Evolutionary conservation across 37 sponge, comb jelly and placozoan species (phyloP).

Genomic region (Halisarca cf. caerulea): DNA sequence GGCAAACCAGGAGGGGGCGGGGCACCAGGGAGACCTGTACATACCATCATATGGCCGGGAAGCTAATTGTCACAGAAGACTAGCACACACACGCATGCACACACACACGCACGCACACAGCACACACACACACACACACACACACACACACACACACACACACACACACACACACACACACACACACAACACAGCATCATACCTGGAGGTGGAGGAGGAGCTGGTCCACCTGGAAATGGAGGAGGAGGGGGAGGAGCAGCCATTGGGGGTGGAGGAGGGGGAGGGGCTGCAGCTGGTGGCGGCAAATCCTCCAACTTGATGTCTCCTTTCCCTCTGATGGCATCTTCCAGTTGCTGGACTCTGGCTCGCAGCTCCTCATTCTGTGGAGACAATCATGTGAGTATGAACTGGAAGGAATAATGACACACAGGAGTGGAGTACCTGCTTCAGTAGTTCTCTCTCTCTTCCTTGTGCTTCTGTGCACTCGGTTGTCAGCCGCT

Average conservation of each 20-base stretch:
- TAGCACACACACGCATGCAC: no score
- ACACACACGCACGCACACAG: no score
- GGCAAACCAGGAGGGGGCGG: conserved; percentile 24
- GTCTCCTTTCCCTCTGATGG: conserved; percentile 31
- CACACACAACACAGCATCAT: not conserved
- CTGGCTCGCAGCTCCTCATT: conserved; percentile 22
- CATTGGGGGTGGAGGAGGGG: conserved; percentile 41
- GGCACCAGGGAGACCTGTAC: conserved; percentile 25
- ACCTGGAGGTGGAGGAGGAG: conserved; percentile 40
- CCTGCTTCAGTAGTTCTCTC: not conserved
- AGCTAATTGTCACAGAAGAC: not conserved
- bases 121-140: no score
- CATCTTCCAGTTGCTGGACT: conserved; percentile 34
- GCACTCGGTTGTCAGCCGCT: not conserved
- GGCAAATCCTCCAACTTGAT: conserved; percentile 52
- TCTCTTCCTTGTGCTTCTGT: conserved; percentile 9
- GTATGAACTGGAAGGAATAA: not conserved
- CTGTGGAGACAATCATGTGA: not conserved
- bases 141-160: no score
- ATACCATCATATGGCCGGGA: not conserved
- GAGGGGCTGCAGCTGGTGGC: not conserved
- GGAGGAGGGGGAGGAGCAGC: conserved; percentile 49
- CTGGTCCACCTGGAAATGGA: conserved; percentile 11
- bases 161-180: no score
- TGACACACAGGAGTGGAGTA: not conserved